A percentile compares a stretch with the other conserved stretches of the same genome.
phyloP scores from a whole-genome alignment of 2,888 invertebrate species.

The Metellina segmentata region DNA sequence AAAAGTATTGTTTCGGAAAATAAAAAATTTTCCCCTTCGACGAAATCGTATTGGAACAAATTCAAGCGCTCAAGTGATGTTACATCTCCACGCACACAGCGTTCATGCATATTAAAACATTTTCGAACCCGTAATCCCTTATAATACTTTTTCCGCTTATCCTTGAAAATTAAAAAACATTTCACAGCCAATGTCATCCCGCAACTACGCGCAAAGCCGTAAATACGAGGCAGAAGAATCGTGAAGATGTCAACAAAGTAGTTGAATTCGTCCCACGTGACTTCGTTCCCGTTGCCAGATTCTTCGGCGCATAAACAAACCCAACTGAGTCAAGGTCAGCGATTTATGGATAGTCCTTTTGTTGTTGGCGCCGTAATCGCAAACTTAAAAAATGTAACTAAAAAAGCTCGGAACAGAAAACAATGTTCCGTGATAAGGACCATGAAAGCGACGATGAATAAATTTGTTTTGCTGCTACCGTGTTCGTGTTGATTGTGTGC shows the following conservation, averaged over 20 bases:
- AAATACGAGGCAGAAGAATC: constrained; percentile 54
- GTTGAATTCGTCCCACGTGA: constrained; percentile 72
- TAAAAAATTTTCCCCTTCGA: too few species aligned
- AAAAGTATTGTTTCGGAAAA: too few species aligned
- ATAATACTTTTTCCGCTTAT: background rate
- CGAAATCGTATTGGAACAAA: too few species aligned
- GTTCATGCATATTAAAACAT: too few species aligned
- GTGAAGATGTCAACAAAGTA: constrained; percentile 76
- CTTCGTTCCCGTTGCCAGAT: constrained; percentile 67
- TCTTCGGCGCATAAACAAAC: constrained; percentile 72
- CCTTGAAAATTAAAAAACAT: constrained; percentile 55
- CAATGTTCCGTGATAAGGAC: constrained; percentile 52
- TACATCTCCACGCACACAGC: too few species aligned
- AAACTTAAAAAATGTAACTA: constrained; percentile 20
- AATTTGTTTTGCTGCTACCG: constrained; percentile 10
- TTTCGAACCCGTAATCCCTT: background rate
- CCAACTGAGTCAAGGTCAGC: constrained; percentile 74
- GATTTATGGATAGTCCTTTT: constrained; percentile 58
- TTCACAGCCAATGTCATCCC: constrained; percentile 19
- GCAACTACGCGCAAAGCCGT: constrained; percentile 38
- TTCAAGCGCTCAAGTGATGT: too few species aligned
- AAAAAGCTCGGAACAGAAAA: constrained; percentile 36
- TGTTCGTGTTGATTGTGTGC: background rate
- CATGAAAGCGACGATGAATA: background rate
- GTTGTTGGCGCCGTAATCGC: constrained; percentile 13